Conservation (phyloP, 2,113 vertebrate species). For the Tautogolabrus adspersus region DNA sequence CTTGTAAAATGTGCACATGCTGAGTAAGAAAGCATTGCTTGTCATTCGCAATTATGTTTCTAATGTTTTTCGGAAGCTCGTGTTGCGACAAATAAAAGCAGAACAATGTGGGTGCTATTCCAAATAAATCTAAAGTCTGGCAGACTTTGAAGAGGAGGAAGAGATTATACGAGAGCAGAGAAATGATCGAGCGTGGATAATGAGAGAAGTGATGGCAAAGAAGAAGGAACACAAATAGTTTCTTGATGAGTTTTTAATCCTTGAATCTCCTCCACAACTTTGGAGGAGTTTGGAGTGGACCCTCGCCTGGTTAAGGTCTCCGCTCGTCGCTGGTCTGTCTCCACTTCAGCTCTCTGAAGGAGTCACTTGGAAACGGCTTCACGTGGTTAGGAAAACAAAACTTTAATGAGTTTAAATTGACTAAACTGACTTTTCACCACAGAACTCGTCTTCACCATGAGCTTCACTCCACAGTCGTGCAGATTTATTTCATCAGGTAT, state of each 20-base stretch:
- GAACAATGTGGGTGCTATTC: background rate
- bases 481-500: no score
- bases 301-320: background rate
- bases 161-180: background rate
- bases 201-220: background rate
- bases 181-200: background rate
- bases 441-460: no score
- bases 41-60: no score
- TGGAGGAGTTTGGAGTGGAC: conserved; percentile 3
- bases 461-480: no score
- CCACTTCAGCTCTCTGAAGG: background rate
- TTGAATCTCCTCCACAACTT: background rate
- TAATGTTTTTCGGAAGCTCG: no score
- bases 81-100: no score
- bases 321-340: background rate
- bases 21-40: no score
- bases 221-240: background rate
- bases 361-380: background rate
- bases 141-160: background rate
- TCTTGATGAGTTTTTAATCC: background rate
- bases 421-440: no score
- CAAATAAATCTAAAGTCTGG: background rate
- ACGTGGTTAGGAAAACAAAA: background rate
- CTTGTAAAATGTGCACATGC: no score
- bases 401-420: no score